Conservation (phyloP, 2,113 vertebrate species). For the Ciconia maguari region DNA sequence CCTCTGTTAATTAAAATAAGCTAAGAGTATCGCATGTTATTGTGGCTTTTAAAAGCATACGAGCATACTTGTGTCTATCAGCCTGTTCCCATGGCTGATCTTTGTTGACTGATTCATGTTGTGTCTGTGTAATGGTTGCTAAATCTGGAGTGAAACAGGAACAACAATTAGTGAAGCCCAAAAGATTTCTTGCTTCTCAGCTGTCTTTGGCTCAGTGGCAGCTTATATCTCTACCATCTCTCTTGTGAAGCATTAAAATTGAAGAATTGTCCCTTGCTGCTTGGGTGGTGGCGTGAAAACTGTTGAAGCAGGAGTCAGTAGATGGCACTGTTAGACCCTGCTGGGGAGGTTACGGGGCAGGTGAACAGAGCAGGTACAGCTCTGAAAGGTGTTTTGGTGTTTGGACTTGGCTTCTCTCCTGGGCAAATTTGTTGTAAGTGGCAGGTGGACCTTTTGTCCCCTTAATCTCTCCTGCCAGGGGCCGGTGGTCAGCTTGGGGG, state of each 20-base stretch:
- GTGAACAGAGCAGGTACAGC: not conserved
- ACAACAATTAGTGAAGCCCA: not conserved
- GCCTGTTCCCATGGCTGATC: not conserved
- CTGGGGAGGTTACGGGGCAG: not conserved
- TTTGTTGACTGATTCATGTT: not conserved
- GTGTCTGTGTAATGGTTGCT: not conserved
- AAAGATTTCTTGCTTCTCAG: not conserved
- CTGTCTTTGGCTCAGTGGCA: not conserved
- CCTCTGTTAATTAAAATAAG: slow-evolving; percentile 10
- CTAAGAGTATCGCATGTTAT: not conserved
- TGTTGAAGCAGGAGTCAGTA: not conserved
- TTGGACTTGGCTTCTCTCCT: not conserved
- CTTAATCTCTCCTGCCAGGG: not conserved
- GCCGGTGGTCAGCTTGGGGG: not conserved
- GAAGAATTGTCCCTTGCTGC: not conserved
- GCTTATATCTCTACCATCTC: not conserved
- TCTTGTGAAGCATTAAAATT: not conserved
- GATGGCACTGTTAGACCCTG: slow-evolving; percentile 8
- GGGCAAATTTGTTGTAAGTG: not conserved
- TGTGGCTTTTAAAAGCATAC: not conserved
- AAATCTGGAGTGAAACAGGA: not conserved
- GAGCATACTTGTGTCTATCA: not conserved
- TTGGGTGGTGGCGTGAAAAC: not conserved
- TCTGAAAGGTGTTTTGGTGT: not conserved
- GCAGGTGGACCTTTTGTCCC: not conserved